A percentile compares a stretch with the other conserved stretches of the same genome.
These are phyloP conservation scores for Ormyrus thymus DNA, from an alignment of 2,888 invertebrate species.

Conservation along the genomic window DNA sequence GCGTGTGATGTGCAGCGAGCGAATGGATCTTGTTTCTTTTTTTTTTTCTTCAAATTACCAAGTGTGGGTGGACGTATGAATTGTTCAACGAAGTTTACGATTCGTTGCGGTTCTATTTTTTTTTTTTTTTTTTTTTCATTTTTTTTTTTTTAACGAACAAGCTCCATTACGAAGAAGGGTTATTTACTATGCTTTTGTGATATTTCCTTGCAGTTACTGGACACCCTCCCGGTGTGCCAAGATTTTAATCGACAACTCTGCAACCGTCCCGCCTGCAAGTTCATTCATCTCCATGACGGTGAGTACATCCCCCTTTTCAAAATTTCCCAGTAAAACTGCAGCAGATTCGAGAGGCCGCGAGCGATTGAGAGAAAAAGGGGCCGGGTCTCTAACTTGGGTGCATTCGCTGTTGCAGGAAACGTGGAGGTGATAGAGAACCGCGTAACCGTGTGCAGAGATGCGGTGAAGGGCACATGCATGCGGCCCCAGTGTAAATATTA, in stretches of 20 bases:
- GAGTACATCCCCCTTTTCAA: slow-evolving; percentile 56
- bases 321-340: background rate
- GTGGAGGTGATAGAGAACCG: slow-evolving; percentile 96
- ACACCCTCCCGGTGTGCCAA: slow-evolving; percentile 99
- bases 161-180: background rate
- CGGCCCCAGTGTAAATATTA: slow-evolving; percentile 97
- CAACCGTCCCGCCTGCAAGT: slow-evolving; percentile 97
- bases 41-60: background rate
- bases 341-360: background rate
- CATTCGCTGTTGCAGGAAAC: slow-evolving; percentile 82
- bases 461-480: slow-evolving; percentile 94
- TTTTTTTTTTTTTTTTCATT: slow-evolving; percentile 27
- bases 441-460: slow-evolving; percentile 97
- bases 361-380: background rate
- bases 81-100: slow-evolving; percentile 49
- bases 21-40: background rate
- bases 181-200: slow-evolving; percentile 67
- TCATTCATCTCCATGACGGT: slow-evolving; percentile 98
- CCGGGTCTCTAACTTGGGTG: too few species aligned
- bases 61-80: slow-evolving; percentile 42
- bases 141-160: slow-evolving; percentile 4
- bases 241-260: slow-evolving; percentile 99
- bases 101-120: slow-evolving; percentile 52
- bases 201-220: slow-evolving; percentile 94
- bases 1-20: slow-evolving; percentile 1